phyloP scores from a whole-genome alignment of 2,888 invertebrate genomes.

The Corythucha ciliata region DNA sequence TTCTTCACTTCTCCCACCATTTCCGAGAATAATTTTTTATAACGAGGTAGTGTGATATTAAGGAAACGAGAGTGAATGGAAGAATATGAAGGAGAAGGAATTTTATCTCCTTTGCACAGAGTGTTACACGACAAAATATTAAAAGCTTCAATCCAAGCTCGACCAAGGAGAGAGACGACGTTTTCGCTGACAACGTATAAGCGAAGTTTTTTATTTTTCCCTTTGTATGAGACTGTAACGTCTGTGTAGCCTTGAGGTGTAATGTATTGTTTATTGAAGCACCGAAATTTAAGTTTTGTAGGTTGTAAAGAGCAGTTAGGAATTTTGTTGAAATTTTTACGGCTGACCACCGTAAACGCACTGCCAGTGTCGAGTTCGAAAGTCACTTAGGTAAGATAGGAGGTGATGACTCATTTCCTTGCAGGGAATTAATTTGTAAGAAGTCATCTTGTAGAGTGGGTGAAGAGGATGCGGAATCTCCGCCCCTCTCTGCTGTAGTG shows the following conservation, averaged over 20 bases:
- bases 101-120: too few species aligned
- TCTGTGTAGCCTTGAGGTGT: conserved; percentile 12
- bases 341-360: not conserved
- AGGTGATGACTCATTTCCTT: too few species aligned
- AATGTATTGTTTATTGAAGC: conserved; percentile 12
- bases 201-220: not conserved
- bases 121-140: conserved; percentile 4
- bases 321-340: conserved; percentile 10
- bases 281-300: too few species aligned
- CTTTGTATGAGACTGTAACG: not conserved
- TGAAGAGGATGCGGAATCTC: conserved; percentile 1
- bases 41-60: conserved; percentile 2
- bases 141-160: conserved; percentile 13
- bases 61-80: too few species aligned
- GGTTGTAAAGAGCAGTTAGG: too few species aligned
- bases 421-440: not conserved
- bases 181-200: conserved; percentile 8
- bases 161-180: conserved; percentile 12
- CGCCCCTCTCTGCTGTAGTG: not conserved
- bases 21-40: conserved; percentile 1
- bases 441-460: conserved; percentile 5
- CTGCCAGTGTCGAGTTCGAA: conserved; percentile 16
- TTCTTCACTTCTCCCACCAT: conserved; percentile 8
- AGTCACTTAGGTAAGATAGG: too few species aligned
- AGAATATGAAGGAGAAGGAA: too few species aligned